These are phyloP conservation scores for Spatulosminthurus flaviceps DNA, from an alignment of 2,888 invertebrate genomes.

Conservation along the genomic window DNA sequence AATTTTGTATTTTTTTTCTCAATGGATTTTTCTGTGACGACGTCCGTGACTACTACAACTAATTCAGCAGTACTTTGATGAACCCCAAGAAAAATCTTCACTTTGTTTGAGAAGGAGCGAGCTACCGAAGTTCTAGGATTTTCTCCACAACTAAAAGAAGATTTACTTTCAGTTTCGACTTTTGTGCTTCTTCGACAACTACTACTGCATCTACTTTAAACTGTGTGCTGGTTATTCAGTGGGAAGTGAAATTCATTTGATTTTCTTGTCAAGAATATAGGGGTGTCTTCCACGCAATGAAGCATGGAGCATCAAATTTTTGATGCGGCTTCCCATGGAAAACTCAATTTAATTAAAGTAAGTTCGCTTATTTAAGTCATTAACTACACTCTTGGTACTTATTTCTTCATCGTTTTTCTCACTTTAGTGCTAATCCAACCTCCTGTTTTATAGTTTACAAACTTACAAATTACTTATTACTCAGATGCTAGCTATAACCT, in stretches of 20 bases:
- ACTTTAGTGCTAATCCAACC: not conserved
- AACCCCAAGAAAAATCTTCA: slow-evolving; percentile 30
- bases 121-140: slow-evolving; percentile 12
- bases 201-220: not conserved
- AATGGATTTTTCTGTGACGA: slow-evolving; percentile 29
- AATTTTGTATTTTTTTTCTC: slow-evolving; percentile 28
- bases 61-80: slow-evolving; percentile 3
- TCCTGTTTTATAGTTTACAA: not conserved
- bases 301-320: slow-evolving; percentile 63
- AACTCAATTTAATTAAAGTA: slow-evolving; percentile 62
- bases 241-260: not conserved
- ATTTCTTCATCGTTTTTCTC: not conserved
- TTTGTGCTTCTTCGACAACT: not conserved
- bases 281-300: slow-evolving; percentile 52
- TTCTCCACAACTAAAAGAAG: not conserved
- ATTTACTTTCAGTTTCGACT: not conserved
- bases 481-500: not conserved
- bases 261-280: slow-evolving; percentile 6
- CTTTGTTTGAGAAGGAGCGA: slow-evolving; percentile 24
- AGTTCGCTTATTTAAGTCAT: slow-evolving; percentile 4
- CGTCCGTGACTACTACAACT: not conserved
- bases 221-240: slow-evolving; percentile 1
- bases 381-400: not conserved
- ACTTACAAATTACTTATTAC: not conserved
- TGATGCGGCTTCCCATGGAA: slow-evolving; percentile 63